These are phyloP conservation scores for Lagopus muta DNA, from an alignment of 2,113 vertebrate genomes.

Conservation along the genomic window DNA sequence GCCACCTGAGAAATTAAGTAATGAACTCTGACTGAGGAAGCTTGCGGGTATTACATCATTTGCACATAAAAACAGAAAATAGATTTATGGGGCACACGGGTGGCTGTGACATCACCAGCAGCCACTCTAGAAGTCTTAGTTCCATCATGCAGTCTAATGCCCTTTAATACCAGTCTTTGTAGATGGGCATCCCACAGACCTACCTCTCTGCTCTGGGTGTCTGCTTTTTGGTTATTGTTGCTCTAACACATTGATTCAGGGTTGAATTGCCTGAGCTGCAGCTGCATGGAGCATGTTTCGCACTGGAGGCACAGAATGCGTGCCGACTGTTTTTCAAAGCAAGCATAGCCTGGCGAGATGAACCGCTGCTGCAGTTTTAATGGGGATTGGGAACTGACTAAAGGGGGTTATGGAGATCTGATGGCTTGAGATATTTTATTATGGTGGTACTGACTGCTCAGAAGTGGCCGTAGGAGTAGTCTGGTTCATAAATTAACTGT, in stretches of 20 bases:
- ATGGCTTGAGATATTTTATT: not conserved
- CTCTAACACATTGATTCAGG: not conserved
- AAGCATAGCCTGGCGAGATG: not conserved
- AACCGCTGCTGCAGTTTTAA: slow-evolving; percentile 17
- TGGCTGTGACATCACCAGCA: slow-evolving; percentile 21
- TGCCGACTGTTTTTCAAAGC: not conserved
- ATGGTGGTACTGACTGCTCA: not conserved
- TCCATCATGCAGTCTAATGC: not conserved
- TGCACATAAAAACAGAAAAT: slow-evolving; percentile 56
- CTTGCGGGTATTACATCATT: slow-evolving; percentile 25
- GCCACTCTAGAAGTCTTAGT: slow-evolving; percentile 6
- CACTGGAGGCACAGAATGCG: not conserved
- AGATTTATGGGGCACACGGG: slow-evolving; percentile 25
- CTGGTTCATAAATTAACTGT: not conserved
- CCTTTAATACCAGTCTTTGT: not conserved
- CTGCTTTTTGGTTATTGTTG: not conserved
- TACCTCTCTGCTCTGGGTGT: not conserved
- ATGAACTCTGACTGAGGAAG: slow-evolving; percentile 40
- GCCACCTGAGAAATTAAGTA: slow-evolving; percentile 68
- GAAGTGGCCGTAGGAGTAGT: not conserved
- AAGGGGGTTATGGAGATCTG: not conserved
- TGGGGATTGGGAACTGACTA: not conserved
- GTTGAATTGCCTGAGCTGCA: not conserved
- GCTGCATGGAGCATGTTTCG: not conserved
- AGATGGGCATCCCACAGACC: not conserved